A percentile compares a stretch with the other conserved stretches of the same genome.
These are phyloP conservation scores for Cydia pomonella DNA, from an alignment of 1,140 invertebrate species.

Conservation along the genomic window DNA sequence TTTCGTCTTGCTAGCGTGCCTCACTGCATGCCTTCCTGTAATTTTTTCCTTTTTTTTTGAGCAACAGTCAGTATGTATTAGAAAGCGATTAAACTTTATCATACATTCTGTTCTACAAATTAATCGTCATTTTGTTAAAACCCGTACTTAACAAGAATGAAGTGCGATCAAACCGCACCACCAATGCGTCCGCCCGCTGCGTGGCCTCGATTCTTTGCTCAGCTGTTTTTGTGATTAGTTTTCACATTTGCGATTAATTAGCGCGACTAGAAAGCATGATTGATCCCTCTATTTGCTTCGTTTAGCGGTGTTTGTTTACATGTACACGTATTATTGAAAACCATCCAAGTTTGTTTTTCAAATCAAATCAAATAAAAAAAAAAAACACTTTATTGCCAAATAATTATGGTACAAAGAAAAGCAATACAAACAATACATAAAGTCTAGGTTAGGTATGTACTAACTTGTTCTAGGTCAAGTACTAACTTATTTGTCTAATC, in stretches of 20 bases:
- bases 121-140: not conserved
- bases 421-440: no score
- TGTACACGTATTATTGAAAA: not conserved
- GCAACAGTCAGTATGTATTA: no score
- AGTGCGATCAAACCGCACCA: not conserved
- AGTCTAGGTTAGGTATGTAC: no score
- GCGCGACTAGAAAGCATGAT: conserved; percentile 31
- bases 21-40: no score
- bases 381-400: no score
- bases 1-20: no score
- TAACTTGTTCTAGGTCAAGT: no score
- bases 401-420: no score
- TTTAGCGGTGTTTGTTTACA: conserved; percentile 13
- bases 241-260: conserved; percentile 35
- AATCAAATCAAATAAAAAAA: no score
- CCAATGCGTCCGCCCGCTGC: not conserved
- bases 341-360: not conserved
- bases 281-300: conserved; percentile 23
- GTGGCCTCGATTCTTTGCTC: conserved; percentile 5
- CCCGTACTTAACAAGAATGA: not conserved
- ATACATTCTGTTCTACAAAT: not conserved
- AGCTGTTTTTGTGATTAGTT: conserved; percentile 29
- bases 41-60: no score
- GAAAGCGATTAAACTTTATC: no score
- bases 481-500: no score